These are phyloP conservation scores for Eueremaeus valkanovi DNA, from an alignment of 2,888 invertebrate genomes.

Conservation along the genomic window DNA sequence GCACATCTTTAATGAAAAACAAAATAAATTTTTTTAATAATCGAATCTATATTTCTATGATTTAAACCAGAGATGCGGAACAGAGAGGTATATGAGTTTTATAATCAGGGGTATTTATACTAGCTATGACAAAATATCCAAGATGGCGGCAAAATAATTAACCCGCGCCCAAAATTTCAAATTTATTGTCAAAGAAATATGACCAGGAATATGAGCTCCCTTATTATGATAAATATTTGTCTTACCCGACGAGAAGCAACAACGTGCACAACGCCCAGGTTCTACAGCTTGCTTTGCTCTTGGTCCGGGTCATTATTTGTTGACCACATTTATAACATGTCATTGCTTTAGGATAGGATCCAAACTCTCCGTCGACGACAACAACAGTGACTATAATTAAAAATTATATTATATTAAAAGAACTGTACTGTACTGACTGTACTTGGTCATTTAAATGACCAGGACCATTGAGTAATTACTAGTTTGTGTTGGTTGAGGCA, in stretches of 20 bases:
- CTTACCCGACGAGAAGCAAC: conserved; percentile 37
- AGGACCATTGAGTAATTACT: background rate
- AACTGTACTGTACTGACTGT: background rate
- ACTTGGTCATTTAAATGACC: background rate
- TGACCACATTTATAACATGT: conserved; percentile 37
- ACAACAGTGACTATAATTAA: conserved; percentile 10
- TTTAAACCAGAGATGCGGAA: too few relatives aligned
- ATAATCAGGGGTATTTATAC: too few relatives aligned
- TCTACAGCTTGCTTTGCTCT: background rate
- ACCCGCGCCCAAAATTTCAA: too few relatives aligned
- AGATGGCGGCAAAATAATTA: too few relatives aligned
- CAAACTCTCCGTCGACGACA: conserved; percentile 6
- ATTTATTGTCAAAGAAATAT: too few relatives aligned
- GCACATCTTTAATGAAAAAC: too few relatives aligned
- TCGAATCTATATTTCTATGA: background rate
- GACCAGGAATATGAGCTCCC: background rate
- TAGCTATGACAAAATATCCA: too few relatives aligned
- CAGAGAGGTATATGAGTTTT: too few relatives aligned
- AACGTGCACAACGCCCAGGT: conserved; percentile 37
- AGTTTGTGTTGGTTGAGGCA: background rate
- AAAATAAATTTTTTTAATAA: background rate
- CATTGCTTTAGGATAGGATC: conserved; percentile 32
- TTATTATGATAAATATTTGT: too few relatives aligned
- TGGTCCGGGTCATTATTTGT: conserved; percentile 23
- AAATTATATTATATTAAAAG: background rate